Conservation (phyloP, 1,140 invertebrate genomes). For the Cepaea nemoralis region DNA sequence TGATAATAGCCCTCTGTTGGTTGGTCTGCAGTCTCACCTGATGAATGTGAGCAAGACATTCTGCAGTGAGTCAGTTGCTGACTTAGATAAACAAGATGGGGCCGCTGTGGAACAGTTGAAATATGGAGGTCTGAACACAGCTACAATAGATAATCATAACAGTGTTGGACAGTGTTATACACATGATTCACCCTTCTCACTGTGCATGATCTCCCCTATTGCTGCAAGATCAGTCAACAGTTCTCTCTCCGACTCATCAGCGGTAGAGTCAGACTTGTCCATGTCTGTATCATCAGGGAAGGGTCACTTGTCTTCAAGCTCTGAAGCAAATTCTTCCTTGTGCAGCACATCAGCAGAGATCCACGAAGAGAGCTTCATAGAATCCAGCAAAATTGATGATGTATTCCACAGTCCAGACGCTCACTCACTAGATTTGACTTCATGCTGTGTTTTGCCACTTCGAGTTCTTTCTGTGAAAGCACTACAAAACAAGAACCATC, state of each 20-base stretch:
- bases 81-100: not conserved
- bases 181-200: not conserved
- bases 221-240: not conserved
- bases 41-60: not conserved
- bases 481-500: not conserved
- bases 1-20: slow-evolving; percentile 20
- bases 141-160: not conserved
- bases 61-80: not conserved
- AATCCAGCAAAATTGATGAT: not conserved
- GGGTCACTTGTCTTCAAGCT: not conserved
- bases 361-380: not conserved
- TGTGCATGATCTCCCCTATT: not conserved
- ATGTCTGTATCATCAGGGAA: not conserved
- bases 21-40: slow-evolving; percentile 22
- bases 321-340: not conserved
- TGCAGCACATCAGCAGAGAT: not conserved
- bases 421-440: not conserved
- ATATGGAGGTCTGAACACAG: not conserved
- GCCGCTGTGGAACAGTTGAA: not conserved
- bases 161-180: not conserved
- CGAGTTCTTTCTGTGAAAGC: not conserved
- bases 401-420: not conserved
- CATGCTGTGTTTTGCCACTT: not conserved
- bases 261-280: slow-evolving; percentile 1
- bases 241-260: not conserved